These are phyloP conservation scores for Taphrorychus bicolor DNA, from an alignment of 2,888 invertebrate genomes.

Conservation along the genomic window DNA sequence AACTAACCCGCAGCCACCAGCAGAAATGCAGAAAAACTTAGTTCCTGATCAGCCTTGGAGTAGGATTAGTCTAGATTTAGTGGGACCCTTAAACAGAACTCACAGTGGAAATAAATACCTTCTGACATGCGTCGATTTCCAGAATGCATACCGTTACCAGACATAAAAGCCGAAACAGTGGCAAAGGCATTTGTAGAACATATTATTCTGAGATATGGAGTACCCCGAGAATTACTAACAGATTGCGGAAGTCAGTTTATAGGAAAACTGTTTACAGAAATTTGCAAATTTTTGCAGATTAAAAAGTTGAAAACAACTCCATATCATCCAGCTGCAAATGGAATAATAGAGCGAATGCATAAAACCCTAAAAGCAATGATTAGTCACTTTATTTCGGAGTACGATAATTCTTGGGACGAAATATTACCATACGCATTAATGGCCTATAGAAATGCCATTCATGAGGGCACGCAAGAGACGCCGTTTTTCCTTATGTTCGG, in stretches of 20 bases:
- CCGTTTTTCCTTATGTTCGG: conserved; percentile 45
- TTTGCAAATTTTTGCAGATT: conserved; percentile 45
- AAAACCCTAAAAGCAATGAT: conserved; percentile 46
- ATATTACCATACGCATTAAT: conserved; percentile 47
- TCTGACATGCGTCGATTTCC: conserved; percentile 47
- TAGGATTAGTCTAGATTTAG: conserved; percentile 46
- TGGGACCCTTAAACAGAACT: conserved; percentile 46
- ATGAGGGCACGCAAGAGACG: conserved; percentile 41
- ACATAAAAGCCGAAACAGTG: conserved; percentile 46
- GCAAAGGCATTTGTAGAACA: conserved; percentile 36
- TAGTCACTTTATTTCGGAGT: conserved; percentile 43
- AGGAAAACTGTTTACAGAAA: conserved; percentile 44
- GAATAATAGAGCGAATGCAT: conserved; percentile 49
- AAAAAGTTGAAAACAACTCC: conserved; percentile 45
- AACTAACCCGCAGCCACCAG: conserved; percentile 36
- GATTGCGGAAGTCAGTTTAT: conserved; percentile 48
- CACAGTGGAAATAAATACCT: conserved; percentile 45
- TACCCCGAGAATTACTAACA: conserved; percentile 43
- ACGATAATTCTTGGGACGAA: conserved; percentile 47
- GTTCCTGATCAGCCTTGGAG: conserved; percentile 44
- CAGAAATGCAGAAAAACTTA: conserved; percentile 32
- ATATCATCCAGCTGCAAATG: conserved; percentile 50
- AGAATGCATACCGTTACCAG: conserved; percentile 48
- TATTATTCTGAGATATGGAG: conserved; percentile 1
- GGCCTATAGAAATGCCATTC: conserved; percentile 41